Evolutionary conservation across 2,113 vertebrate genomes (phyloP).

Genomic region (Periophthalmus modestus): DNA sequence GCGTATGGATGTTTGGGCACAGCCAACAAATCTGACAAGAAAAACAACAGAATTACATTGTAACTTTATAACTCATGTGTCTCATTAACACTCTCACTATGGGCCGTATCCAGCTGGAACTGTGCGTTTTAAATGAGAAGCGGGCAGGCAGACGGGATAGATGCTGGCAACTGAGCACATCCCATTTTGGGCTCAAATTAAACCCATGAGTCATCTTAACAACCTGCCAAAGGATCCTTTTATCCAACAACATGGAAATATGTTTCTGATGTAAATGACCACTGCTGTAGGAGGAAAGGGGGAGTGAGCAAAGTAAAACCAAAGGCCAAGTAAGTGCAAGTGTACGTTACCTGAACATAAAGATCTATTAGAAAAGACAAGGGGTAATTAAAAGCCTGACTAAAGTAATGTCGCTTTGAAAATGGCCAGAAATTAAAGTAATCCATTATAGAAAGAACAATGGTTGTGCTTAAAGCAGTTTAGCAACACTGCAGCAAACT

Average conservation of each 20-base stretch:
- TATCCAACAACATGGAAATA: slow-evolving; percentile 38
- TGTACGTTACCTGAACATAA: slow-evolving; percentile 8
- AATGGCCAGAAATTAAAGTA: slow-evolving; percentile 13
- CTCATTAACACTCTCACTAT: slow-evolving; percentile 21
- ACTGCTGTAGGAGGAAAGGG: slow-evolving; percentile 1
- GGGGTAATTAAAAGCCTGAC: slow-evolving; percentile 15
- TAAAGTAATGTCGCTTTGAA: not conserved
- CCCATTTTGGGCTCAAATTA: slow-evolving; percentile 56
- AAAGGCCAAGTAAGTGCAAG: not conserved
- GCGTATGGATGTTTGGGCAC: slow-evolving; percentile 73
- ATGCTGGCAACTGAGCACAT: slow-evolving; percentile 30
- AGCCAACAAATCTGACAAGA: slow-evolving; percentile 61
- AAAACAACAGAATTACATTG: slow-evolving; percentile 14
- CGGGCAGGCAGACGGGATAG: slow-evolving; percentile 23
- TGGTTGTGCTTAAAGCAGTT: not conserved
- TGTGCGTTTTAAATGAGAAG: slow-evolving; percentile 24
- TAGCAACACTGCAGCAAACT: not conserved
- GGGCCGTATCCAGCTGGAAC: not conserved
- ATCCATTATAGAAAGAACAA: not conserved
- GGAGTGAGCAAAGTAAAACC: not conserved
- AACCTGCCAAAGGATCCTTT: slow-evolving; percentile 51
- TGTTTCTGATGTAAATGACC: slow-evolving; percentile 21
- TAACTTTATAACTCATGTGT: not conserved
- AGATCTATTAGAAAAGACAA: slow-evolving; percentile 8
- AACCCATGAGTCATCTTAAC: slow-evolving; percentile 66